Percentiles rank a stretch among this genome's conserved stretches.
Conservation (phyloP, 2,888 invertebrate genomes). For the Pinctada fucata region DNA sequence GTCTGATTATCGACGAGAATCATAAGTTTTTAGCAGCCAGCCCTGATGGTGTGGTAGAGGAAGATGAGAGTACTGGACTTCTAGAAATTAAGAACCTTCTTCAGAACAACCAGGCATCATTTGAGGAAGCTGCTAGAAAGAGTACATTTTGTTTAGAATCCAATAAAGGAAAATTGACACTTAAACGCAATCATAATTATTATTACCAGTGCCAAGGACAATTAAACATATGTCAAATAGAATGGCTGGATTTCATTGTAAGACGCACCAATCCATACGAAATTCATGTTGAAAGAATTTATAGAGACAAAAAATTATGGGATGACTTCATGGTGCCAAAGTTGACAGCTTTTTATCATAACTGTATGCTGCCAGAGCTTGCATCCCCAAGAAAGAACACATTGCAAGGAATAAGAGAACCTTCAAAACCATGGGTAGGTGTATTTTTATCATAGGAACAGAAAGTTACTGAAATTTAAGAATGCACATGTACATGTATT, state of each 20-base stretch:
- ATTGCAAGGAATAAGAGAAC: neutral
- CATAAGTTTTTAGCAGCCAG: conserved; percentile 33
- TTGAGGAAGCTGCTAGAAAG: conserved; percentile 28
- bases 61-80: conserved; percentile 7
- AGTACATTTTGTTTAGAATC: conserved; percentile 31
- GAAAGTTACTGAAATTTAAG: no score
- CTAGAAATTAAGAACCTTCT: conserved; percentile 34
- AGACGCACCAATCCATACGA: conserved; percentile 36
- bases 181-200: conserved; percentile 39
- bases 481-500: neutral
- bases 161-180: conserved; percentile 12
- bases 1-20: conserved; percentile 18
- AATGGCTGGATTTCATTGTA: conserved; percentile 40
- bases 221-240: conserved; percentile 26
- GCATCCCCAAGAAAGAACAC: neutral
- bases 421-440: neutral
- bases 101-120: conserved; percentile 23
- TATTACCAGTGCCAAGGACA: conserved; percentile 38
- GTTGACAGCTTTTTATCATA: conserved; percentile 14
- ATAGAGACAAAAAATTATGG: conserved; percentile 30
- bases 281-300: conserved; percentile 27
- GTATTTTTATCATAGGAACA: neutral
- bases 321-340: conserved; percentile 26
- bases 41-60: conserved; percentile 37
- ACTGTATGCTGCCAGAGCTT: conserved; percentile 26